Evolutionary conservation across 2,113 vertebrate species (phyloP), one percentile per base, ranked within the genome.

Genomic region (Ginglymostoma cirratum): DNA sequence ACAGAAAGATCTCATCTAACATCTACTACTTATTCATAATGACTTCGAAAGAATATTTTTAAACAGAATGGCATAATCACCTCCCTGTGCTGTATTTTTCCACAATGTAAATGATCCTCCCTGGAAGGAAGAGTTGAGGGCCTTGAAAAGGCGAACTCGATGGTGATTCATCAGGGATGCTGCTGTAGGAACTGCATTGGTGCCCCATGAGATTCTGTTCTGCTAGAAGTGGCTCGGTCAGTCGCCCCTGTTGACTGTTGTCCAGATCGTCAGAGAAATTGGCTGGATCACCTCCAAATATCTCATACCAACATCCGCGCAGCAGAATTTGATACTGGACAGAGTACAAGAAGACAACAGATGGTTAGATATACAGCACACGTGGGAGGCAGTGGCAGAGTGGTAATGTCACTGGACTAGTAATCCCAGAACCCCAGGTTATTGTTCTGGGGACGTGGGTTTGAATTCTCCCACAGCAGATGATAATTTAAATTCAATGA

Each of bases 271-370:
- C 99, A 0, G 98, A 98, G 69, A 98, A 98, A 96, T 99, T 97
- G 1, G 98, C 97, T 0, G 98, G 98, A 96, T 97, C 97, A 21
- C 99, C 99, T 48, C 99, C 99, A 0, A 99, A 99, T 1, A 99
- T 96, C 96, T 98, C 99, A 0, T 99, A 99, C 98, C 99, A 99
- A 96, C 98, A 99, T 0, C 99, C 99, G 0, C 96, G 98, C 96
- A 99, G 97, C 97, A 99, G 97, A 96, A 99, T 99, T 97, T 98
- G 98, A 97, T 99, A 99, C 99, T 99, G 97, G 42, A 42, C 96
- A 96, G 90, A 12, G 55, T 61, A 61, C 55, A 67, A 83, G 12
- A 96, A 83, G 12, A 96, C 5, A 89, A 48, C 92, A 14, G 19
- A 3, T 52, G 85, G 23, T 23, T 3, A 24, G 45, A 87, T 7